Evolutionary conservation across 2,797 vertebrate species (phyloP), one percentile per base, ranked within the genome.

Genomic region (Rhinichthys osculus): DNA sequence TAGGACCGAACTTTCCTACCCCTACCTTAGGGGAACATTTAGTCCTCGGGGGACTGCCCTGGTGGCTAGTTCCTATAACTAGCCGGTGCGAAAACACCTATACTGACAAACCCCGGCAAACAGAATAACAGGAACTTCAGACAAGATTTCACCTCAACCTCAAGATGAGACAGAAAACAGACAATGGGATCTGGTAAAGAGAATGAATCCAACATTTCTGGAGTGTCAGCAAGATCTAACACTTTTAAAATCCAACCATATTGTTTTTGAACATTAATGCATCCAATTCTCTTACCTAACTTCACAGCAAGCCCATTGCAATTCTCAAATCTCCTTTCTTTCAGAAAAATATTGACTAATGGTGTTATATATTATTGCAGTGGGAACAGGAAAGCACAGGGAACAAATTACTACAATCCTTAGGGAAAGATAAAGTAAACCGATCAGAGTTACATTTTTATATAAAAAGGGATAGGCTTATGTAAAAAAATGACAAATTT

Each of bases 201-300:
- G 19, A 54, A 19, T 21, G 16, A 6, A 54, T 54, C 52, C 52
- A 54, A 62, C 59, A 27, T 66, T 64, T 30, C 13, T 30, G 5
- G n/a, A 13, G 30, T 3, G 1, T 33, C 6, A 66, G 64, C 14
- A 66, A 23, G 64, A 69, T 19, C 14, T 38, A 69, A 69, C 66
- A 35, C 33, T 21, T 9, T 19, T 78, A 7, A 38, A 57, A 13
- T 38, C 35, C 52, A 59, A 38, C 35, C 7, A 17, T 62, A 59
- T 78, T 44, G 19, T 78, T 59, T 78, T 42, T 78, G 13, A 80
- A 67, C 78, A 44, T 80, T 78, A n/a, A 40, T 10, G 52, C 35
- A 59, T 57, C 38, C 7, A 59, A n/a, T 40, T 23, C 52, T 59
- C 21, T 17, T 23, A 78, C 76, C 54, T 3, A 78, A n/a, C 35